Conservation (phyloP, 2,113 vertebrate genomes). For the Drymodes brunneopygia region DNA sequence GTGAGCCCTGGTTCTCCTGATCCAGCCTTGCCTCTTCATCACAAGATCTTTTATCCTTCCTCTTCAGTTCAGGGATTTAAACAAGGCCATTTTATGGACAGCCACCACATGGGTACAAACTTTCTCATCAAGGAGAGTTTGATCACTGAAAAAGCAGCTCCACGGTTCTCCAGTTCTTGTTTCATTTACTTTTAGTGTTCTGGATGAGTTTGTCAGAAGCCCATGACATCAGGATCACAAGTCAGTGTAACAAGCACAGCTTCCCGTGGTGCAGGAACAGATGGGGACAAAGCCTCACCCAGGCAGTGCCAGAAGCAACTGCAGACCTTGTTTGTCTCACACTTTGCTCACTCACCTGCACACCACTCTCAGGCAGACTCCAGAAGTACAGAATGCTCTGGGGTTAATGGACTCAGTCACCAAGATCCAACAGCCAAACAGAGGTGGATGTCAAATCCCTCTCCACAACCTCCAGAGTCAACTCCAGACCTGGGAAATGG, state of each 20-base stretch:
- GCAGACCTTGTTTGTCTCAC: background rate
- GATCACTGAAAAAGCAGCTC: background rate
- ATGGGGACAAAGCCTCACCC: background rate
- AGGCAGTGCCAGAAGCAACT: background rate
- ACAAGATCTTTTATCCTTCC: background rate
- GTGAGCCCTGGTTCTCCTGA: background rate
- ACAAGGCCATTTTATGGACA: background rate
- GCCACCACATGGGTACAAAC: background rate
- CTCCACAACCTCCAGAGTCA: background rate
- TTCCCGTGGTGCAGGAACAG: background rate
- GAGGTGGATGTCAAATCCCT: conserved; percentile 62
- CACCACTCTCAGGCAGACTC: background rate
- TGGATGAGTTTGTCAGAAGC: background rate
- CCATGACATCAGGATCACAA: background rate
- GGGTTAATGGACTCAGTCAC: background rate
- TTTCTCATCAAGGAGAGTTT: background rate
- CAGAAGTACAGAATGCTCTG: background rate
- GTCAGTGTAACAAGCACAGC: background rate
- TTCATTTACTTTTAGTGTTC: background rate
- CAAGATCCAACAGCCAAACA: conserved; percentile 16
- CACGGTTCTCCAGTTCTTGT: background rate
- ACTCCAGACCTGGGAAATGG: conserved; percentile 40
- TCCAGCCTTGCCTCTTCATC: background rate
- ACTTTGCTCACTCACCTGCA: background rate
- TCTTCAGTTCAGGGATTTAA: background rate